Evolutionary conservation across 1,140 invertebrate species (phyloP).

Genomic region (Caerostris extrusa): DNA sequence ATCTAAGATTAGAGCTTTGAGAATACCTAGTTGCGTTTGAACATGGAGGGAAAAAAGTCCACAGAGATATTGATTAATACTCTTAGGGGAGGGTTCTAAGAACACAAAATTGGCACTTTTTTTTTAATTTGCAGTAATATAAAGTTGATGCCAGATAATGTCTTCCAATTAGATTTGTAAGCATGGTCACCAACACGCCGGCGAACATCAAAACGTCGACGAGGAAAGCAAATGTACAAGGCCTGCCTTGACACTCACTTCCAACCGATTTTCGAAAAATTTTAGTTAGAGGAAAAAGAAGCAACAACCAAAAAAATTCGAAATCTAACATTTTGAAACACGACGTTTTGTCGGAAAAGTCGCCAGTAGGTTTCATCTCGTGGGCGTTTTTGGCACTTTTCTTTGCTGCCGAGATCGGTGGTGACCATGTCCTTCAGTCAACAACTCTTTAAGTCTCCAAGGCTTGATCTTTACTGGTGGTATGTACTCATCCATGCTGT

Average conservation of each 20-base stretch:
- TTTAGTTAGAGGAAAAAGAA: conserved; percentile 61
- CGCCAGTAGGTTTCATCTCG: conserved; percentile 51
- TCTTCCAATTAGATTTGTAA: conserved; percentile 1
- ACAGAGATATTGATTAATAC: conserved; percentile 6
- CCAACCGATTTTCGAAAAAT: conserved; percentile 8
- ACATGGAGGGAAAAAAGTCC: conserved; percentile 50
- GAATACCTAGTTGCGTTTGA: conserved; percentile 61
- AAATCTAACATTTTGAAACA: conserved; percentile 52
- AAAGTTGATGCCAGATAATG: conserved; percentile 48
- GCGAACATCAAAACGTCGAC: background rate
- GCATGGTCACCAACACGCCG: too few species aligned
- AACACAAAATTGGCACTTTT: conserved; percentile 73
- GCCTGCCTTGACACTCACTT: conserved; percentile 46
- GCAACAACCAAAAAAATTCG: conserved; percentile 51
- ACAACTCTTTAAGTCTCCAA: conserved; percentile 63
- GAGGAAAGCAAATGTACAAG: conserved; percentile 15
- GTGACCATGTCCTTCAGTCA: conserved; percentile 33
- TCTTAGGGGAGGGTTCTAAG: conserved; percentile 1
- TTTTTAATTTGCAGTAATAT: conserved; percentile 1
- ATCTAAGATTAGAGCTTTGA: conserved; percentile 21
- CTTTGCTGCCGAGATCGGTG: conserved; percentile 9
- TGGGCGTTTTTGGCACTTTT: conserved; percentile 66
- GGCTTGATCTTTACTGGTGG: conserved; percentile 59
- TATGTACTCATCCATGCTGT: background rate
- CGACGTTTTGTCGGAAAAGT: background rate